A percentile compares a stretch with the other conserved stretches of the same genome.
Evolutionary conservation across 2,113 vertebrate genomes (phyloP).

Genomic region (Nothoprocta perdicaria): DNA sequence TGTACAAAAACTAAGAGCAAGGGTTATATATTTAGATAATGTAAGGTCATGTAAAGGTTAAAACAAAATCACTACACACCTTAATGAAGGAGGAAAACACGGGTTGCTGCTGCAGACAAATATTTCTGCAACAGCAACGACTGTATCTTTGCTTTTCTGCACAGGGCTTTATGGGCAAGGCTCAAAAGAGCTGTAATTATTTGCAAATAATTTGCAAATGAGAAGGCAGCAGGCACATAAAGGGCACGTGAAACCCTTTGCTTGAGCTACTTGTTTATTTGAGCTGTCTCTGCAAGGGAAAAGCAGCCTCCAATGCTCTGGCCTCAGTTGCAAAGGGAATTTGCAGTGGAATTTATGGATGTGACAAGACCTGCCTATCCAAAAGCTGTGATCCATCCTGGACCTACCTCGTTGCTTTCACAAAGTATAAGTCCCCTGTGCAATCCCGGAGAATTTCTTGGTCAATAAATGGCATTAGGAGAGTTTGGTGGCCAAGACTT

Average conservation of each 20-base stretch:
- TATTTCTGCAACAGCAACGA: background rate
- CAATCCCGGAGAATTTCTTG: background rate
- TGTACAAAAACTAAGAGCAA: background rate
- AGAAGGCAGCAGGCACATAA: background rate
- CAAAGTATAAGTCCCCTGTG: background rate
- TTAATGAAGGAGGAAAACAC: background rate
- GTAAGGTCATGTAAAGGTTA: constrained; percentile 48
- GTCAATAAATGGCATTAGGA: background rate
- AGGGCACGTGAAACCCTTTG: background rate
- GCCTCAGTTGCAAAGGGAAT: background rate
- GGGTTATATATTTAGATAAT: constrained; percentile 24
- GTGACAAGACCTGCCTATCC: background rate
- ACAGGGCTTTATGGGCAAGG: background rate
- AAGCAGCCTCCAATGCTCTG: background rate
- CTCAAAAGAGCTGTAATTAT: background rate
- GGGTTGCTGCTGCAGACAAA: background rate
- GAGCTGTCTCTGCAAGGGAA: background rate
- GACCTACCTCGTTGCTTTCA: background rate
- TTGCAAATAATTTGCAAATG: background rate
- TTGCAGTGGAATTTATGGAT: background rate
- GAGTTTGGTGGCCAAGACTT: background rate
- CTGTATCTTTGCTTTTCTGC: background rate
- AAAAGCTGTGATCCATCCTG: background rate
- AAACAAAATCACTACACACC: background rate
- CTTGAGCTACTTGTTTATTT: background rate